These are phyloP conservation scores for Bombus waltoni DNA, from an alignment of 1,140 invertebrate genomes.

Conservation along the genomic window DNA sequence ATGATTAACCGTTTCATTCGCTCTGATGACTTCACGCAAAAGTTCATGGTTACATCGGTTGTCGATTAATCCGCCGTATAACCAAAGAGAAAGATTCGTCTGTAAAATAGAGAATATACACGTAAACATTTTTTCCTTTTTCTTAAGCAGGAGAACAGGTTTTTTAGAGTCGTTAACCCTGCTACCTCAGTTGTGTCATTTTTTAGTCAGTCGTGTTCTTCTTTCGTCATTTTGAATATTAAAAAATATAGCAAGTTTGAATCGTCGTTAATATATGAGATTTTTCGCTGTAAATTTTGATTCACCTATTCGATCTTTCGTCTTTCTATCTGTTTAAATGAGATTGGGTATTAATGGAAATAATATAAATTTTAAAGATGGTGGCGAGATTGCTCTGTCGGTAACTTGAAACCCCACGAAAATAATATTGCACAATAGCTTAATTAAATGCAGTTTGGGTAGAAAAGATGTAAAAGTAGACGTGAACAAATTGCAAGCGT, in stretches of 20 bases:
- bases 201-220: not conserved
- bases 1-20: constrained; percentile 27
- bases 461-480: not conserved
- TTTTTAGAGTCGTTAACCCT: not conserved
- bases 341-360: not conserved
- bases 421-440: not conserved
- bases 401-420: not conserved
- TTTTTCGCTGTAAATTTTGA: not conserved
- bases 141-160: not conserved
- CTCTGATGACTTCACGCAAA: constrained; percentile 27
- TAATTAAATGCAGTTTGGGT: not conserved
- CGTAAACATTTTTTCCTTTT: not conserved
- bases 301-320: not conserved
- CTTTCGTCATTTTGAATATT: not conserved
- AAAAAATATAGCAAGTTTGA: not conserved
- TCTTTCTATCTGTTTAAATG: not conserved
- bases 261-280: not conserved
- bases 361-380: not conserved
- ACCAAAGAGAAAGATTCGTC: not conserved
- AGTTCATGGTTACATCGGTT: constrained; percentile 38
- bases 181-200: too few species aligned
- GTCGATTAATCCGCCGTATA: not conserved
- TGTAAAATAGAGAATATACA: not conserved
- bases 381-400: not conserved
- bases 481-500: too few species aligned